Evolutionary conservation across 2,113 vertebrate genomes (phyloP), one percentile per base, ranked within the genome.

Genomic region (Acanthisitta chloris): DNA sequence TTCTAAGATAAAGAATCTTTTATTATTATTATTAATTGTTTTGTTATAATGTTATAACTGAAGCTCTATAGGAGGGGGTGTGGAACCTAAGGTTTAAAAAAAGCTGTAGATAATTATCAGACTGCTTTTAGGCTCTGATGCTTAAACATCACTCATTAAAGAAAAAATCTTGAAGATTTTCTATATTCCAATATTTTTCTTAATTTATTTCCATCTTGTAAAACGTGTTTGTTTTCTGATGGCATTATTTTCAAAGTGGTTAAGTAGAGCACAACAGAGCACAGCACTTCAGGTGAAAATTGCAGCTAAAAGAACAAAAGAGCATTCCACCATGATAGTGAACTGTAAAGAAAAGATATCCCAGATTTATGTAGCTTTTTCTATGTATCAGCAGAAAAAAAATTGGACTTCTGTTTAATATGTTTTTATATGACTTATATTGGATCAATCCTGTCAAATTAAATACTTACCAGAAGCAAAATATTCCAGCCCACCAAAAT

Each of bases 201-300:
- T 16, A 13, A 21, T 9, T 61, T 59, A 2, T 43, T 64, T 80
- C 8, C 0, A 2, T 76, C 3, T 5, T 43, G 2, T n/a, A 24
- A 88, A 51, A 62, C 19, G 5, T 24, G 3, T 46, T 25, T 59
- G 2, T 71, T 94, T 78, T 65, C 31, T 87, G 23, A 26, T 66
- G 19, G 15, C 36, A 12, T 71, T 72, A 17, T 72, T 88, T 79
- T 73, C 1, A 1, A 28, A 51, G n/a, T 49, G 17, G 14, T 74
- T 71, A 34, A 55, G 21, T 62, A 28, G 15, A 80, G 17, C 11
- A 26, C 29, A 67, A 23, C 17, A 23, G 58, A 79, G 14, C 13
- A 34, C 14, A 49, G 12, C 6, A 12, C 12, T 70, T 79, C 11
- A 61, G 58, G 70, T 85, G 58, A 57, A n/a, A 59, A 31, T 19